These are phyloP conservation scores for Macrotus californicus DNA, from an alignment of 2,113 vertebrate species.

Conservation along the genomic window DNA sequence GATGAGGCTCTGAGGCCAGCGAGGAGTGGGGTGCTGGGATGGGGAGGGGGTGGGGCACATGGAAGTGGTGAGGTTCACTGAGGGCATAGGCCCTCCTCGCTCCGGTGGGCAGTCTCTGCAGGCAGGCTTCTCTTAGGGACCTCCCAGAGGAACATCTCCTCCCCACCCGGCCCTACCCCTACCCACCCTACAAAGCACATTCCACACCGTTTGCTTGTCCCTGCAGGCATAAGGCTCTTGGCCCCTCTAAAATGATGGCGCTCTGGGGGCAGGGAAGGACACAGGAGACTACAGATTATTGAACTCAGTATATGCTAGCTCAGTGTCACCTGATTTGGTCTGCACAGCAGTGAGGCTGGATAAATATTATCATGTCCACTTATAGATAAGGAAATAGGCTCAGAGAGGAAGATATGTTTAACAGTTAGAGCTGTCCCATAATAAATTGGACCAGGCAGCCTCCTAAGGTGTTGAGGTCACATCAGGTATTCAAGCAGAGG, in stretches of 20 bases:
- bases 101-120: neutral
- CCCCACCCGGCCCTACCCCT: no score
- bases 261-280: neutral
- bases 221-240: neutral
- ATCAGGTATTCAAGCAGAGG: neutral
- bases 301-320: neutral
- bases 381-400: neutral
- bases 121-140: neutral
- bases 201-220: rapidly evolving
- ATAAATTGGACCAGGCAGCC: neutral
- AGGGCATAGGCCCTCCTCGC: neutral
- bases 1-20: slow-evolving; percentile 50
- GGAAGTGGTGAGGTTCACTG: neutral
- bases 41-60: neutral
- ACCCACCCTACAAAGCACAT: neutral
- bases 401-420: neutral
- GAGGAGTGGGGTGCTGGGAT: neutral
- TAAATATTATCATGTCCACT: neutral
- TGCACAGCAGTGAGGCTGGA: neutral
- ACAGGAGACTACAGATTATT: rapidly evolving
- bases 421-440: neutral
- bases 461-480: neutral
- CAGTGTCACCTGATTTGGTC: neutral
- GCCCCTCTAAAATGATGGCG: neutral
- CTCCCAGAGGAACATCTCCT: rapidly evolving